A percentile compares a stretch with the other conserved stretches of the same genome.
Conservation (phyloP, 2,113 vertebrate species). For the Macrotus californicus region DNA sequence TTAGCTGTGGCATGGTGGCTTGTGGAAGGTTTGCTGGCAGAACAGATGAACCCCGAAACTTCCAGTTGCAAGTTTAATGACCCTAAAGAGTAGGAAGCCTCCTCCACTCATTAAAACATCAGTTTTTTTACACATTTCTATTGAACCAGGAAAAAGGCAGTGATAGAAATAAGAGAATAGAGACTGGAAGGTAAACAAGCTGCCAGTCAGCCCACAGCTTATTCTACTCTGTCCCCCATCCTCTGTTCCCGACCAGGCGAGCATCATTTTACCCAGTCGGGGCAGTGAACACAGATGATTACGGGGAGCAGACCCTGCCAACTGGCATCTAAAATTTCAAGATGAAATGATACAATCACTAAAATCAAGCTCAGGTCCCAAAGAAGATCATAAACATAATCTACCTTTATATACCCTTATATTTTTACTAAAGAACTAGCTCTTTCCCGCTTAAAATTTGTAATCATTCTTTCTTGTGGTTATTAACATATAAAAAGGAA, state of each 20-base stretch:
- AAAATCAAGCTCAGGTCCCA: not conserved
- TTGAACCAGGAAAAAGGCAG: not conserved
- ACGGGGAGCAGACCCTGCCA: not conserved
- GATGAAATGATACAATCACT: not conserved
- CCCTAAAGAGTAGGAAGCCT: not conserved
- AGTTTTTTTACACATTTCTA: not conserved
- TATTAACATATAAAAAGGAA: not conserved
- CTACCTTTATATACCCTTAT: too few species aligned
- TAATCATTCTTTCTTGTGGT: not conserved
- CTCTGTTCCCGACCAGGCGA: not conserved
- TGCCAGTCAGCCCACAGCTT: not conserved
- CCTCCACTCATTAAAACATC: conserved; percentile 17
- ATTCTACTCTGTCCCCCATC: not conserved
- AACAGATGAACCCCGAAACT: not conserved
- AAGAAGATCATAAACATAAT: too few species aligned
- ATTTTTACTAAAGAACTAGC: conserved; percentile 19
- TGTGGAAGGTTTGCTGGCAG: conserved; percentile 23
- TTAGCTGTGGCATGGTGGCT: not conserved
- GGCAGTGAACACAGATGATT: not conserved
- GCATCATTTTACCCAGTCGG: not conserved
- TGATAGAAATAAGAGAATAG: conserved; percentile 17
- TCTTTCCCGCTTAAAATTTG: not conserved
- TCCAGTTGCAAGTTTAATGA: not conserved
- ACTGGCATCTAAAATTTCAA: conserved; percentile 8
- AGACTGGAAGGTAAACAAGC: not conserved